A percentile compares a stretch with the other conserved stretches of the same genome.
Conservation (phyloP, 2,888 invertebrate genomes). For the Lasioglossum villosulum region DNA sequence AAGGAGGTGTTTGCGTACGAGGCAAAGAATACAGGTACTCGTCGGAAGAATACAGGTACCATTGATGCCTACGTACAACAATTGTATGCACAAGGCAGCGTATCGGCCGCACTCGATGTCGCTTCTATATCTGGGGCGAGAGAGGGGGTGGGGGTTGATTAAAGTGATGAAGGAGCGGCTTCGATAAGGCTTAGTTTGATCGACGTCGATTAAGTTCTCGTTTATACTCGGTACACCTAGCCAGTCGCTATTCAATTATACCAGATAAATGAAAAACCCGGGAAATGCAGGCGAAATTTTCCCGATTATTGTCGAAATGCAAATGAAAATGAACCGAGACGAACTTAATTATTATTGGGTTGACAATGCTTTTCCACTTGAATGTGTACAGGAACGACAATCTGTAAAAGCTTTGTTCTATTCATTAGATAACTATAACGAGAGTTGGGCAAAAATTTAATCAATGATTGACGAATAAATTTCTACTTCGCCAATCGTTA, state of each 20-base stretch:
- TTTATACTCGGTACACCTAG: slow-evolving; percentile 52
- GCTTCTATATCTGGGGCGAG: slow-evolving; percentile 53
- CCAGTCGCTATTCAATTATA: slow-evolving; percentile 36
- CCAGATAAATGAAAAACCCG: slow-evolving; percentile 29
- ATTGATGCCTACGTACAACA: slow-evolving; percentile 64
- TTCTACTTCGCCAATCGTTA: too few species aligned
- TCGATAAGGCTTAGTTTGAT: slow-evolving; percentile 75
- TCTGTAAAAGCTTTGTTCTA: not conserved
- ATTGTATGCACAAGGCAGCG: slow-evolving; percentile 60
- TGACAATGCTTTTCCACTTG: not conserved
- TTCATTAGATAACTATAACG: not conserved
- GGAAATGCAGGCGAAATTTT: slow-evolving; percentile 17
- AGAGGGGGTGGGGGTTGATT: slow-evolving; percentile 76
- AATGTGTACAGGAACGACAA: not conserved
- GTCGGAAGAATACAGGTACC: slow-evolving; percentile 54
- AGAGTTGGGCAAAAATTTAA: too few species aligned
- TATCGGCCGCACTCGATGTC: slow-evolving; percentile 41
- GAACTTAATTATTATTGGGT: not conserved
- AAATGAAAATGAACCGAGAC: too few species aligned
- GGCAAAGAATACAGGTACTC: slow-evolving; percentile 33
- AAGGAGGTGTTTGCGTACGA: slow-evolving; percentile 27
- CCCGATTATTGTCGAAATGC: not conserved
- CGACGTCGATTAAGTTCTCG: slow-evolving; percentile 65
- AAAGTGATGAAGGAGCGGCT: slow-evolving; percentile 82
- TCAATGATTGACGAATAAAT: too few species aligned